Evolutionary conservation across 2,113 vertebrate species (phyloP), one percentile per base, ranked within the genome.

Genomic region (Zonotrichia leucophrys): DNA sequence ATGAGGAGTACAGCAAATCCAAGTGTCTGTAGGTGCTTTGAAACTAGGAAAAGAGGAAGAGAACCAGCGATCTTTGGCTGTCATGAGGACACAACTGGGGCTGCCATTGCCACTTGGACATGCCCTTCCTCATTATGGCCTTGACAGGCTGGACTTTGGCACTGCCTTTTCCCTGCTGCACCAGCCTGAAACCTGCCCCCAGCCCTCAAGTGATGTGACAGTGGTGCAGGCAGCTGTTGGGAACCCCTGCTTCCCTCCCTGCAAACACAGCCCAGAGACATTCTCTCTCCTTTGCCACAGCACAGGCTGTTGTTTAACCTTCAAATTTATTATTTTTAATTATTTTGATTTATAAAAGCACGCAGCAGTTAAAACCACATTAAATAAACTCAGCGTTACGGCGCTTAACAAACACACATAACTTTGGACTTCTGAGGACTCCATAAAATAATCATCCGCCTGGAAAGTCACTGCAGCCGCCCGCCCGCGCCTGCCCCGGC

Each of bases 241-340:
- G 49, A 88, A 41, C 77, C 87, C 78, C 88, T 16, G n/a, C 79
- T 64, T 81, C 46, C 80, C 80, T 95, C 88, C 85, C 83, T 9
- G 12, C 64, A 74, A 91, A 84, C 95, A 89, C 94, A 80, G 97
- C 94, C 92, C 21, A 41, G 49, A 93, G 94, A 60, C 80, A 81
- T 64, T 41, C 88, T 41, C 95, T 81, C 90, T 96, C 58, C 75
- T 90, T 95, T 35, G 93, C 82, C 97, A 97, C 96, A 85, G 92
- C 86, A 50, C 95, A 92, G 91, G 94, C 97, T 98, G 96, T 97
- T 98, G 97, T 97, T 98, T 97, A 98, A 98, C 97, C 97, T 97
- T 98, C 98, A 98, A 98, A 98, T 98, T 98, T 98, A 98, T 98
- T 98, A 98, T 98, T 98, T 98, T 98, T 98, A 98, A 98, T 98